Percentiles rank a stretch among this genome's conserved stretches.
phyloP scores from a whole-genome alignment of 30 jellyfish, hydroid and myxozoan species.

The Hydra vulgaris region DNA sequence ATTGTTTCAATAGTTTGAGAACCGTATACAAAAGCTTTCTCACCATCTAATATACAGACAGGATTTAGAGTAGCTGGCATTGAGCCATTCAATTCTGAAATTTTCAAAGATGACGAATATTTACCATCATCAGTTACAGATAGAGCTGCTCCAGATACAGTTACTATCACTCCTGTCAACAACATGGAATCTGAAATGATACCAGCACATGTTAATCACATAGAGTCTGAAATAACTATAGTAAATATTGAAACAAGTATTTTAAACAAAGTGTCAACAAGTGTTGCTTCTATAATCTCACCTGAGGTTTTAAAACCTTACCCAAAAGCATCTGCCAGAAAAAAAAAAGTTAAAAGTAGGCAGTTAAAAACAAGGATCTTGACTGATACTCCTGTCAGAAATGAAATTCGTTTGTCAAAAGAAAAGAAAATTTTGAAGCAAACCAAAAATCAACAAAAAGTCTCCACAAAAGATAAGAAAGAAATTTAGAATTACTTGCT shows the following conservation, averaged over 20 bases:
- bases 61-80: constrained; percentile 2
- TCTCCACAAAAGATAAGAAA: not conserved
- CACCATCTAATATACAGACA: constrained; percentile 15
- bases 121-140: not conserved
- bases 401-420: not conserved
- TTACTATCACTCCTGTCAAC: not conserved
- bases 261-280: not conserved
- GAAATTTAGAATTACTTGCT: not conserved
- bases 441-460: not conserved
- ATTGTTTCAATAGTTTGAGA: constrained; percentile 23
- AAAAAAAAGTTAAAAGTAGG: not conserved
- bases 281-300: not conserved
- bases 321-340: not conserved
- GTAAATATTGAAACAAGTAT: not conserved
- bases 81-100: not conserved
- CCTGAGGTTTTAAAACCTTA: not conserved
- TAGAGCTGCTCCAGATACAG: not conserved
- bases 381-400: not conserved
- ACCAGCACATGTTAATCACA: not conserved
- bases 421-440: not conserved
- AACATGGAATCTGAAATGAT: not conserved
- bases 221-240: not conserved
- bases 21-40: constrained; percentile 27
- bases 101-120: not conserved
- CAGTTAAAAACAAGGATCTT: not conserved